Percentiles rank a stretch among this genome's conserved stretches.
phyloP scores from a whole-genome alignment of 1,140 invertebrate species.

The Cephus cinctus region DNA sequence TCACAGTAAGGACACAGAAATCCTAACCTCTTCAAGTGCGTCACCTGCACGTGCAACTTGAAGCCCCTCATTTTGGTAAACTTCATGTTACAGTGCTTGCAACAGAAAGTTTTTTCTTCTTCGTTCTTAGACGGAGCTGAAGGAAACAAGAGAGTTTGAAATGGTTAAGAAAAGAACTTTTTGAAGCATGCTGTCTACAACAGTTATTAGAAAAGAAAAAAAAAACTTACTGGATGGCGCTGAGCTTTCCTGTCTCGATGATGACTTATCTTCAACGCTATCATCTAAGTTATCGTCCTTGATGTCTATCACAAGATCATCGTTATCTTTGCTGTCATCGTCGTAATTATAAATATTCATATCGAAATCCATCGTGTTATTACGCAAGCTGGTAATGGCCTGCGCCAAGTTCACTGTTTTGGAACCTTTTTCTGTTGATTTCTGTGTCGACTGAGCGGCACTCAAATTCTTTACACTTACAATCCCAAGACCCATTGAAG shows the following conservation, averaged over 20 bases:
- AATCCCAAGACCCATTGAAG: too few species aligned
- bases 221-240: too few species aligned
- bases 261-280: neutral
- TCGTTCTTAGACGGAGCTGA: neutral
- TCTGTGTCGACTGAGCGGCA: neutral
- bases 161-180: neutral
- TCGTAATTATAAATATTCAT: conserved; percentile 10
- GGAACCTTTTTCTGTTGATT: neutral
- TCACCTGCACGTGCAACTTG: conserved; percentile 46
- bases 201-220: too few species aligned
- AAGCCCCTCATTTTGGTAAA: conserved; percentile 43
- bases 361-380: neutral
- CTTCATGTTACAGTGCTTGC: conserved; percentile 47
- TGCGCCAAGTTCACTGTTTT: conserved; percentile 15
- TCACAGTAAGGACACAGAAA: conserved; percentile 50
- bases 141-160: conserved; percentile 1
- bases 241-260: too few species aligned
- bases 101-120: conserved; percentile 19
- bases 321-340: conserved; percentile 24
- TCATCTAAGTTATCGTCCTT: conserved; percentile 25
- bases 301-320: conserved; percentile 27
- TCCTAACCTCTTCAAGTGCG: conserved; percentile 44
- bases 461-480: too few species aligned
- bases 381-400: conserved; percentile 6
- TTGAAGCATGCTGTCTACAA: too few species aligned